Evolutionary conservation across 2,888 invertebrate species (phyloP), one percentile per base, ranked within the genome.

Genomic region (Apodemia zela): DNA sequence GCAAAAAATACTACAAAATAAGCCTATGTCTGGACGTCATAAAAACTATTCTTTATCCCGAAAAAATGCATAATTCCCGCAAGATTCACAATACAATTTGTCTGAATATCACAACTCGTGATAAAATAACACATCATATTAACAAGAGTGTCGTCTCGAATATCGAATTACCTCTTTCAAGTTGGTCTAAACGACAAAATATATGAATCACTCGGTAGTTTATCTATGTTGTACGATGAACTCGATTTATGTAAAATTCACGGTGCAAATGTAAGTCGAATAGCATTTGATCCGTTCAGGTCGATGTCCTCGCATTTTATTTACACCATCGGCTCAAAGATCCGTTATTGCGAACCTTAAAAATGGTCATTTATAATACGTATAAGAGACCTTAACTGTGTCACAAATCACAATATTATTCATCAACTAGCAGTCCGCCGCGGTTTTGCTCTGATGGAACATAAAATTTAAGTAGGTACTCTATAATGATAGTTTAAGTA

Each of bases 271-370:
- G 69, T 82, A 80, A 83, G 80, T 81, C 82, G 80, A 84, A 81
- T 85, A 84, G 81, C 80, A 82, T 87, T 85, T 83, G 86, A 87
- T 78, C 79, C 82, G 81, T 76, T 73, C 82, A 82, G 89, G 89
- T 89, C 89, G 86, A 81, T 82, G 89, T 86, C 87, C 89, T 84
- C 82, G 75, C 75, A 74, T 80, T 83, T 82, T 82, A 87, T 87
- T 85, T 86, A 86, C 85, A 83, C 84, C 84, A 85, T 84, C 85
- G 81, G 82, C 82, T 83, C 81, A 82, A 75, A 81, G 80, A 79
- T 49, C 82, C 75, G 82, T 86, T 85, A 85, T 82, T 82, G 80
- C 81, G 79, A 81, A 84, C 85, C 87, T 87, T 86, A 79, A 81
- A 82, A 84, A 85, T 62, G 33, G 17, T 33, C 59, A 38, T 38